These are phyloP conservation scores for Ceyx margarethae DNA, from an alignment of 2,113 vertebrate species.

Conservation along the genomic window DNA sequence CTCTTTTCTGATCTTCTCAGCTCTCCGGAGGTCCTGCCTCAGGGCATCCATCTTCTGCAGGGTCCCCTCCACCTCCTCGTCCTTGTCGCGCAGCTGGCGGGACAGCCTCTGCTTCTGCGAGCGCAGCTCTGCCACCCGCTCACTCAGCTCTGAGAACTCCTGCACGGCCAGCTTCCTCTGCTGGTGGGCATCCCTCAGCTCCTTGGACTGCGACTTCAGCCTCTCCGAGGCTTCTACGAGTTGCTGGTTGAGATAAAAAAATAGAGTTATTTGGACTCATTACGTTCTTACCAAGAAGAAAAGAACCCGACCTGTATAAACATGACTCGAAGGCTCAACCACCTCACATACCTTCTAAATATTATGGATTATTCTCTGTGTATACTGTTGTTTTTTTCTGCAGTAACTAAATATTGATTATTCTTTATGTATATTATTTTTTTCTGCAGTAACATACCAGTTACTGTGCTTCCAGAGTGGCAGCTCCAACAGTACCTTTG, in stretches of 20 bases:
- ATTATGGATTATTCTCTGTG: background rate
- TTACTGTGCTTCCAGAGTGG: background rate
- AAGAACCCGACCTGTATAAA: background rate
- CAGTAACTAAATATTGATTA: background rate
- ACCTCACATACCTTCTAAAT: background rate
- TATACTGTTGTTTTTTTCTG: background rate
- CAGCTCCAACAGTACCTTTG: background rate
- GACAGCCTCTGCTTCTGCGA: slow-evolving; percentile 90
- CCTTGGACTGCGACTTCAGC: slow-evolving; percentile 87
- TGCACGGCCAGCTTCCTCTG: slow-evolving; percentile 91
- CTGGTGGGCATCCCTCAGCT: slow-evolving; percentile 91
- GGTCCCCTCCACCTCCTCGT: slow-evolving; percentile 88
- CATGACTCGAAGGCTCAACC: background rate
- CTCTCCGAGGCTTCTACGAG: slow-evolving; percentile 88
- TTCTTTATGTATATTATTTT: background rate
- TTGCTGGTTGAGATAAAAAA: slow-evolving; percentile 79
- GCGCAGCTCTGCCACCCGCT: slow-evolving; percentile 87
- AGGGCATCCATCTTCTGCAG: slow-evolving; percentile 87
- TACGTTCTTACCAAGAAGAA: background rate
- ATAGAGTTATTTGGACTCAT: background rate
- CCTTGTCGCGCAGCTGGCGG: slow-evolving; percentile 92
- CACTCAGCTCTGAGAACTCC: slow-evolving; percentile 90
- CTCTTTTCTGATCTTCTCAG: slow-evolving; percentile 91
- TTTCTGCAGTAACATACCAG: background rate
- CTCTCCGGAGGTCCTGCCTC: slow-evolving; percentile 88